These are phyloP conservation scores for Fundulus diaphanus DNA, from an alignment of 2,797 vertebrate genomes.

Conservation along the genomic window DNA sequence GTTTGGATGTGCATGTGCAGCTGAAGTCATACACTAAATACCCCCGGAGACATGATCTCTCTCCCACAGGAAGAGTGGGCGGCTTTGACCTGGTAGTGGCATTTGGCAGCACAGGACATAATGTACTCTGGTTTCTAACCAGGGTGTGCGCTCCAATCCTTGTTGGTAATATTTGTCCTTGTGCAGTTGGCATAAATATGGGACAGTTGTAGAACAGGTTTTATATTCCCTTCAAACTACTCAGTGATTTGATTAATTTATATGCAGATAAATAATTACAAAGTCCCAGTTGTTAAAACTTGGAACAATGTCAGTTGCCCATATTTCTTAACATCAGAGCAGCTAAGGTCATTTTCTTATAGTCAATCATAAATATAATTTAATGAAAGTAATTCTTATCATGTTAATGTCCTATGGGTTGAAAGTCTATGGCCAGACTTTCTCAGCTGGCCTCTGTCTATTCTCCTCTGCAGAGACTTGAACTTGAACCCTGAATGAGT, in stretches of 20 bases:
- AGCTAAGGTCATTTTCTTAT: background rate
- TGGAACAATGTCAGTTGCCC: background rate
- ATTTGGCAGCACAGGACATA: slow-evolving; percentile 16
- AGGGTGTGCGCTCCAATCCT: background rate
- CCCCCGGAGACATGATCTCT: slow-evolving; percentile 41
- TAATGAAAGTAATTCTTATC: slow-evolving; percentile 15
- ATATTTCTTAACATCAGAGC: background rate
- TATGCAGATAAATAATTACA: background rate
- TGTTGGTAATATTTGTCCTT: background rate
- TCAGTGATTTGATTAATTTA: background rate
- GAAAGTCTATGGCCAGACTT: no score
- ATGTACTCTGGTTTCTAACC: slow-evolving; percentile 19
- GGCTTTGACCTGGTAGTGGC: slow-evolving; percentile 12
- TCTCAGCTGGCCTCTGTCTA: slow-evolving; percentile 41
- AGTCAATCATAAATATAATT: background rate
- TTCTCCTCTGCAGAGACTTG: slow-evolving; percentile 43
- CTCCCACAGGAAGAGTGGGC: slow-evolving; percentile 11
- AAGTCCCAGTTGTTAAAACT: background rate
- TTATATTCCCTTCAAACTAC: background rate
- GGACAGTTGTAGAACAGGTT: background rate
- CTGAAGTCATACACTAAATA: slow-evolving; percentile 19
- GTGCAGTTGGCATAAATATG: background rate
- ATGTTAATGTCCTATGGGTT: slow-evolving; percentile 11
- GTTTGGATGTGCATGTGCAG: background rate
- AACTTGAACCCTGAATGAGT: slow-evolving; percentile 19